Evolutionary conservation across 92 coral and sea anemone species (phyloP), one percentile per base, ranked within the genome.

Genomic region (Palythoa heliodiscus): DNA sequence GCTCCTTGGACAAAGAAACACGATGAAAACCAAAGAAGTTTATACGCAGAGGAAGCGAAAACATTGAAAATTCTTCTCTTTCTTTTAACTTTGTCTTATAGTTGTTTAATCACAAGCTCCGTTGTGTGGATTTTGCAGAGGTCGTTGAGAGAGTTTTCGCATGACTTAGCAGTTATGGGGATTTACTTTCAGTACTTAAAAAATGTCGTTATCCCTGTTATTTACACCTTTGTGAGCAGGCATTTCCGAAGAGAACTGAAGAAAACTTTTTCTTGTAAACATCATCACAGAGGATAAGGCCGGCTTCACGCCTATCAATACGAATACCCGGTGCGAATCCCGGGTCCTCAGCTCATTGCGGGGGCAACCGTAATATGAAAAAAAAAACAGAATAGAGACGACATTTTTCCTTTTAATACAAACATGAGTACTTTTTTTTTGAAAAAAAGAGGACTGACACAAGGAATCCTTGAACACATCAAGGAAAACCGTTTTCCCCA

Each of bases 121-220:
- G 60, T 80, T 66, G 84, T 80, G 84, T 80, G 74, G 84, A 80
- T 80, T 22, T 48, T 80, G 60, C 60, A 66, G 23, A 66, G 74
- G n/a, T 80, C 84, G 0, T 22, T 52, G 37, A 63, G 66, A 80
- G 23, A 43, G 6, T 43, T 80, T 47, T 80, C 84, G 3, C 84
- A 80, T 24, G 84, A 80, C 52, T 48, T 80, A 73, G 84, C 74
- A 2, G 74, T 80, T 1, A 80, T 66, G 84, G 84, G 84, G 39
- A 66, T 80, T 12, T 80, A 48, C 39, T 80, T 80, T 68, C 84
- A 80, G 39, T 80, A 80, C 54, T 43, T 80, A 16, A 80, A 80
- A 66, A 80, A 80, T 29, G 63, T 80, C 12, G 58, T 80, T 7
- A 67, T 80, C 64, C 74, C 84, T 50, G 5, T 80, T 1, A 43